A percentile compares a stretch with the other conserved stretches of the same genome.
These are phyloP conservation scores for Macroramphosus scolopax DNA, from an alignment of 2,797 vertebrate genomes.

Conservation along the genomic window DNA sequence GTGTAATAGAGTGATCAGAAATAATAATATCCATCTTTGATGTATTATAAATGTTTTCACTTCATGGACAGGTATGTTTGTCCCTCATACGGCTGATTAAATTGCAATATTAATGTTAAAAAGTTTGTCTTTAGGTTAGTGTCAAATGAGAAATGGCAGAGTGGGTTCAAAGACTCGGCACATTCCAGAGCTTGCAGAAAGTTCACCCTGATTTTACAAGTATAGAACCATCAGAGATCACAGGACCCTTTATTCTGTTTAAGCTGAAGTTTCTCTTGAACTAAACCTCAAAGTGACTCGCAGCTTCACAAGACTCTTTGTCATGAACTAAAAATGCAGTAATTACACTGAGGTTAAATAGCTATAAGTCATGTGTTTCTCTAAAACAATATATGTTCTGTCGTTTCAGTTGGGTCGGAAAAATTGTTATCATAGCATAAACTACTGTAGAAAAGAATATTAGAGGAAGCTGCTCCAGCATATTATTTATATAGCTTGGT, in stretches of 20 bases:
- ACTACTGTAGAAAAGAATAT: too few species aligned
- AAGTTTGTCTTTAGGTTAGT: constrained; percentile 1
- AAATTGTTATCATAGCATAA: too few species aligned
- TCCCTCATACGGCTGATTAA: too few species aligned
- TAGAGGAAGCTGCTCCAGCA: too few species aligned
- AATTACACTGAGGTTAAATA: constrained; percentile 19
- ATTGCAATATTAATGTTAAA: background rate
- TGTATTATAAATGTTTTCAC: too few species aligned
- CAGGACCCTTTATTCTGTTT: constrained; percentile 55
- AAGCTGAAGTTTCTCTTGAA: constrained; percentile 51
- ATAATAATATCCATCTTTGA: too few species aligned
- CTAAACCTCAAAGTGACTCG: too few species aligned
- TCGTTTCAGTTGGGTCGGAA: background rate
- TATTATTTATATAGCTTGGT: too few species aligned
- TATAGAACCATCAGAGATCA: constrained; percentile 53
- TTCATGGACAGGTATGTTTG: too few species aligned
- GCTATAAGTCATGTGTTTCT: constrained; percentile 9
- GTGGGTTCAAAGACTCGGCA: constrained; percentile 16
- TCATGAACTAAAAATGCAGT: constrained; percentile 19
- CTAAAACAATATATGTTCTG: background rate
- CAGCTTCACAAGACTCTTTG: too few species aligned
- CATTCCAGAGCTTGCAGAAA: constrained; percentile 8
- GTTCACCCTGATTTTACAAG: constrained; percentile 41
- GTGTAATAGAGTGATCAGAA: too few species aligned
- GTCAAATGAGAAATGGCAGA: constrained; percentile 11